A percentile compares a stretch with the other conserved stretches of the same genome.
These are phyloP conservation scores for Aradophagus sp. DNA, from an alignment of 1,140 invertebrate species.

Conservation along the genomic window DNA sequence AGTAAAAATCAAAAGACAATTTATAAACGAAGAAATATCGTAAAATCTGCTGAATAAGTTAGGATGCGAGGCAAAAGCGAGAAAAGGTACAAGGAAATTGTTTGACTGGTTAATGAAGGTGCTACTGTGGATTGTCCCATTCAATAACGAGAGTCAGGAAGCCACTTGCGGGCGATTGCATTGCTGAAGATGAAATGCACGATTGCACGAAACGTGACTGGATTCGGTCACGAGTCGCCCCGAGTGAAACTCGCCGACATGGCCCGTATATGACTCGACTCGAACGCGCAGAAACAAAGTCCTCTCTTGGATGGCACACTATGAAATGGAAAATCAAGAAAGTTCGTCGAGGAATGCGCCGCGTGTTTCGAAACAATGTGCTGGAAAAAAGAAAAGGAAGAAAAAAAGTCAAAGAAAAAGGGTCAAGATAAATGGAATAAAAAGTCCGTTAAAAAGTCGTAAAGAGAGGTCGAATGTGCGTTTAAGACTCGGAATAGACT, in stretches of 20 bases:
- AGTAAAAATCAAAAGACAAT: no score
- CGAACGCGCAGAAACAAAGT: no score
- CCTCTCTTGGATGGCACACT: no score
- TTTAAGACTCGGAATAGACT: no score
- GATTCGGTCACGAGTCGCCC: conserved; percentile 45
- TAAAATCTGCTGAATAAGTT: no score
- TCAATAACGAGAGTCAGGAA: conserved; percentile 33
- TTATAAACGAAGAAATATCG: no score
- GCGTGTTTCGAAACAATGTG: conserved; percentile 26
- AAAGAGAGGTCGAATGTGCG: no score
- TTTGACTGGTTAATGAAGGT: conserved; percentile 22
- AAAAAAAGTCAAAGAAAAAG: no score
- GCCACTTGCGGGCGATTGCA: conserved; percentile 28
- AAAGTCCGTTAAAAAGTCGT: no score
- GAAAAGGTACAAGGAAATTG: no score
- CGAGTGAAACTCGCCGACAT: conserved; percentile 61
- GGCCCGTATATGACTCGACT: conserved; percentile 55
- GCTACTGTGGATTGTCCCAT: conserved; percentile 28
- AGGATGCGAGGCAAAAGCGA: no score
- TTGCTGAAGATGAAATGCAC: conserved; percentile 55
- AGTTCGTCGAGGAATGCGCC: conserved; percentile 56
- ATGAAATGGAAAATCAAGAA: conserved; percentile 65
- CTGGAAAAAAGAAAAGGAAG: conserved; percentile 4
- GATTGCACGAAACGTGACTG: conserved; percentile 55
- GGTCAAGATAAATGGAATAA: no score